These are phyloP conservation scores for Chrysopilus asiliformis DNA, from an alignment of 2,888 invertebrate species.

Conservation along the genomic window DNA sequence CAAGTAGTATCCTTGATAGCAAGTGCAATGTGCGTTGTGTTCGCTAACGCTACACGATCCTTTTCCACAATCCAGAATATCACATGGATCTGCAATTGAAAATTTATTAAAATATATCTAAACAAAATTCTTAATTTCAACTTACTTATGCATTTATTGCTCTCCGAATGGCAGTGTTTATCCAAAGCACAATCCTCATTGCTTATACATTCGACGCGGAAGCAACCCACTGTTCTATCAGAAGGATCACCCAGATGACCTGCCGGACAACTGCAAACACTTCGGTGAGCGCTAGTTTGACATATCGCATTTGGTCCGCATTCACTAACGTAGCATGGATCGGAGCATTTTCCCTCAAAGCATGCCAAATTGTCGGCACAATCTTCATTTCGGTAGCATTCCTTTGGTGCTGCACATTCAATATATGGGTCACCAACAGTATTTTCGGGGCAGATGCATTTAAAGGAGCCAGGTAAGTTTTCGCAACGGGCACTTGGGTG, in stretches of 20 bases:
- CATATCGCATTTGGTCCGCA: slow-evolving; percentile 73
- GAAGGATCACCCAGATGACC: slow-evolving; percentile 72
- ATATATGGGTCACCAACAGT: slow-evolving; percentile 64
- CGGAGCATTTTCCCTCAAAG: slow-evolving; percentile 59
- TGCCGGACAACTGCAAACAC: slow-evolving; percentile 62
- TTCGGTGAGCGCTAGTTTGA: slow-evolving; percentile 53
- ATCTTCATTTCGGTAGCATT: slow-evolving; percentile 59
- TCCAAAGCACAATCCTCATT: slow-evolving; percentile 62
- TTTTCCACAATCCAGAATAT: slow-evolving; percentile 61
- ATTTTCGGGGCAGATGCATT: slow-evolving; percentile 64
- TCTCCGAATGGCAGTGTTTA: slow-evolving; percentile 59
- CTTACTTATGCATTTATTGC: slow-evolving; percentile 66
- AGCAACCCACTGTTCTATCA: slow-evolving; percentile 65
- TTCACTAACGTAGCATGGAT: slow-evolving; percentile 57
- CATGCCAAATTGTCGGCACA: slow-evolving; percentile 67
- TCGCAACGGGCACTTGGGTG: slow-evolving; percentile 67
- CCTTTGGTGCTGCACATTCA: slow-evolving; percentile 64
- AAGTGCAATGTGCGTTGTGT: slow-evolving; percentile 60
- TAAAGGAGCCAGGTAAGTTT: slow-evolving; percentile 67
- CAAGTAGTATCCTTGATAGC: slow-evolving; percentile 59
- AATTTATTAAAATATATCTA: slow-evolving; percentile 4
- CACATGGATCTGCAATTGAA: slow-evolving; percentile 58
- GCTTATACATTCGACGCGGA: slow-evolving; percentile 74
- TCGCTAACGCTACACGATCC: slow-evolving; percentile 62
- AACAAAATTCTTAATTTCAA: slow-evolving; percentile 14